These are phyloP conservation scores for Morone saxatilis DNA, from an alignment of 2,113 vertebrate genomes.

Conservation along the genomic window DNA sequence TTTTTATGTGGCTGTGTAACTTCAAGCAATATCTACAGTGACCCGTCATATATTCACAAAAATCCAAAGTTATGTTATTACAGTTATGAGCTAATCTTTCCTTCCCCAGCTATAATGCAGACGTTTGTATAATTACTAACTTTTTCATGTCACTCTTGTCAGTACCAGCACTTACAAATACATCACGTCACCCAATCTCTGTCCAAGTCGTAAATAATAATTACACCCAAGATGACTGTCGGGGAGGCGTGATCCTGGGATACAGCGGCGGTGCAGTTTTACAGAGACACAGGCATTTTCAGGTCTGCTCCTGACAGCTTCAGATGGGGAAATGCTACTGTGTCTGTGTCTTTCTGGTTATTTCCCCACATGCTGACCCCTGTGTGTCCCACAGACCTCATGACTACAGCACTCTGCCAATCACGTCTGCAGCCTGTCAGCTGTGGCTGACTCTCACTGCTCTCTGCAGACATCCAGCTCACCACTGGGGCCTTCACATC, in stretches of 20 bases:
- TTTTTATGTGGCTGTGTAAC: neutral
- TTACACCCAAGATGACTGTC: neutral
- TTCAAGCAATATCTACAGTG: neutral
- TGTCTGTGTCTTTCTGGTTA: constrained; percentile 50
- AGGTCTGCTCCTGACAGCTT: constrained; percentile 24
- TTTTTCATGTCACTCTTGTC: neutral
- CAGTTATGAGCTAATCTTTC: neutral
- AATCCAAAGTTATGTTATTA: neutral
- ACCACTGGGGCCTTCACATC: constrained; percentile 42
- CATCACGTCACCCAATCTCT: neutral
- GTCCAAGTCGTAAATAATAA: neutral
- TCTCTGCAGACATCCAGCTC: constrained; percentile 44
- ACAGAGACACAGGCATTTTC: neutral
- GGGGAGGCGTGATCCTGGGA: neutral
- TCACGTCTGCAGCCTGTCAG: constrained; percentile 72
- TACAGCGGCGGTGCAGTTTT: constrained; percentile 1
- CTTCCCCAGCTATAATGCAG: neutral
- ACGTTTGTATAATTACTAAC: neutral
- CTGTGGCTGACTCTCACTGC: constrained; percentile 34
- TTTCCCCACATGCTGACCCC: constrained; percentile 62
- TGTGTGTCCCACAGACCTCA: constrained; percentile 60
- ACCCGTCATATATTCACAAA: neutral
- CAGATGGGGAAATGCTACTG: constrained; percentile 35
- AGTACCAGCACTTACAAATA: neutral
- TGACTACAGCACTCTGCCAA: constrained; percentile 76